Base-by-base conservation (phyloP, 2,888 invertebrate genomes). In the Drosophila lutescens region DNA sequence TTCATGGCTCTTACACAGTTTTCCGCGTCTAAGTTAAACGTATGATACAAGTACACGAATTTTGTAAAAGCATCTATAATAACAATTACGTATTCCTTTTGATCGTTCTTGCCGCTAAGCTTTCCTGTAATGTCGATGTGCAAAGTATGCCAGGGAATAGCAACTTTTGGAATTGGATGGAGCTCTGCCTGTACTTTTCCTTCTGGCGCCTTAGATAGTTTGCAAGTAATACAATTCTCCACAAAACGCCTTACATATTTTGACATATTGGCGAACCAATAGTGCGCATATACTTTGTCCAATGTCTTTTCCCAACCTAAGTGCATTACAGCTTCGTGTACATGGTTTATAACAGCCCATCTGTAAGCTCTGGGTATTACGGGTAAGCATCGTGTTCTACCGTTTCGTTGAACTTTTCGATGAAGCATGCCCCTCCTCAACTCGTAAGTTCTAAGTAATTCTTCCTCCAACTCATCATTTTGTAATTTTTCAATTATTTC, bases 321-420 rank as follows among this genome's bases (percentile, higher is more conserved):
- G 4, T 49, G 47, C 26, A 47, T 30, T 5, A 15, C 26, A 17
- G 49, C 26, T 47, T 15, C 47, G 47, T 47, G 47, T 30, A 47
- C 47, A 12, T 32, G 32, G 32, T 10, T 32, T 32, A 10, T 49
- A 5, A 49, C 47, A 15, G 12, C 32, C 47, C 47, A 50, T 34
- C 13, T 50, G 3, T 13, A 50, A 8, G 50, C 20, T 9, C 13
- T 36, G 4, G 49, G 13, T 43, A 49, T 49, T 12, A 34, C 12
- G 32, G 34, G 17, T 15, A 49, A 17, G 15, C 32, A 49, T 12
- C 5, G 9, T 15, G 49, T 17, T 34, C 12, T 49, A 15, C 34
- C 49, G 8, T 49, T 49, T 3, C 49, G 49, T 49, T 49, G 49
- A 12, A 49, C 12, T 49, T 49, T 49, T 32, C 32, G 2, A 32